phyloP scores from a whole-genome alignment of 2,888 invertebrate genomes.

The Pherbina coryleti region DNA sequence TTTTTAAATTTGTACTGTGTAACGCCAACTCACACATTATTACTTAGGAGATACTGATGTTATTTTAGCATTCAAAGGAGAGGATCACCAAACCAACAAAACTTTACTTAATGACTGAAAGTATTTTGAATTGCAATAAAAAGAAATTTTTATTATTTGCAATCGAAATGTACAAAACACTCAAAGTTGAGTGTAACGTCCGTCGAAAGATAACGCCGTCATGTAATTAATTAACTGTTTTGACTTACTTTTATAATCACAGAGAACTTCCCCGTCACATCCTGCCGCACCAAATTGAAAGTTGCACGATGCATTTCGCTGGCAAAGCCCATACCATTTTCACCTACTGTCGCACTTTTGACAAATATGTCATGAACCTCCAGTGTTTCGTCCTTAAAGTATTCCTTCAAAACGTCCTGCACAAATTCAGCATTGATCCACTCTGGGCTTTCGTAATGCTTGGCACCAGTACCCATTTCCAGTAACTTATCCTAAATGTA shows the following conservation, averaged over 20 bases:
- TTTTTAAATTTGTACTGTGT: too few species aligned
- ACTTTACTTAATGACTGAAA: too few species aligned
- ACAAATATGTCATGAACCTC: slow-evolving; percentile 59
- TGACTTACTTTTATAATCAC: slow-evolving; percentile 63
- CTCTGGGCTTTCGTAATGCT: slow-evolving; percentile 62
- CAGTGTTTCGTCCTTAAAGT: slow-evolving; percentile 64
- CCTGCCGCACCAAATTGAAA: slow-evolving; percentile 61
- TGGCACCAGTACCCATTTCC: slow-evolving; percentile 63
- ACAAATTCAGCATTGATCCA: slow-evolving; percentile 65
- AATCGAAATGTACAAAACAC: neutral
- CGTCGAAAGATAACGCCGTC: too few species aligned
- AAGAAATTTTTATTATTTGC: neutral
- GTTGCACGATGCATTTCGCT: slow-evolving; percentile 68
- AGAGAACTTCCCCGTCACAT: slow-evolving; percentile 60
- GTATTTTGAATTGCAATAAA: too few species aligned
- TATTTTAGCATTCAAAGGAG: too few species aligned
- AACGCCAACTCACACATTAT: neutral
- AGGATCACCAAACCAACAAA: too few species aligned
- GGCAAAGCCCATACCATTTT: slow-evolving; percentile 60
- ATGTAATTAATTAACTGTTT: neutral
- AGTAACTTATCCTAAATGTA: neutral
- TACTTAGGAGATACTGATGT: neutral
- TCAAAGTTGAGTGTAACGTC: neutral
- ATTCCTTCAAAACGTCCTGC: slow-evolving; percentile 66
- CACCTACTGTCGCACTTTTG: slow-evolving; percentile 57